Evolutionary conservation across 1,140 invertebrate species (phyloP), one percentile per base, ranked within the genome.

Genomic region (Macrocentrus cingulum): DNA sequence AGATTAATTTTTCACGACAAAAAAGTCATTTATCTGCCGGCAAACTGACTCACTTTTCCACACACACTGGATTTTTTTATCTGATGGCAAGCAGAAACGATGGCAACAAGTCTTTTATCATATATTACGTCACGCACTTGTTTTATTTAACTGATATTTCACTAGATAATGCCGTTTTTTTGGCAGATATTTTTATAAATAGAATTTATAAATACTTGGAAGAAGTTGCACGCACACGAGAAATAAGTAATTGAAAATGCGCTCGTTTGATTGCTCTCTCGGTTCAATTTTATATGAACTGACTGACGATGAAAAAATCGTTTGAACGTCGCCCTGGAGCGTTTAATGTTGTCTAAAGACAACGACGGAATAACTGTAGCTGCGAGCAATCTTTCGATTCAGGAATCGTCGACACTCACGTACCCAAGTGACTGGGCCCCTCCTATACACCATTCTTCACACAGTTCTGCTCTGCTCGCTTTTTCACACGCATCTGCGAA

Each of bases 371-470:
- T 46, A 46, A 46, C 44, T 46, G 44, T 46, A 46, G 44, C 44
- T 25, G 20, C 20, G 44, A 23, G 22, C 22, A 46, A 19, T 44
- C 15, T 20, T 23, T 46, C 44, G 22, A 46, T 22, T 15, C 20
- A 29, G 25, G 25, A 29, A n/a, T 9, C 25, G 25, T 29, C 11
- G 19, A n/a, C 44, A 46, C 44, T 46, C 18, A 46, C 44, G n/a
- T 25, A 20, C 2, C 8, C 23, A 57, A 25, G 42, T 67, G 67
- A 70, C 68, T 70, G 69, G 67, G 69, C 67, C 63, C 61, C 61
- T 60, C 52, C 29, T n/a, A n/a, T 20, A 48, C 59, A 59, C 65
- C 66, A 62, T 70, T 70, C 66, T 67, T 64, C 62, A 65, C 66
- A 69, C 60, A 58, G 60, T 42, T 34, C 46, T 41, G 39, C 36